phyloP scores from a whole-genome alignment of 1,140 invertebrate genomes.

The Batillaria attramentaria region DNA sequence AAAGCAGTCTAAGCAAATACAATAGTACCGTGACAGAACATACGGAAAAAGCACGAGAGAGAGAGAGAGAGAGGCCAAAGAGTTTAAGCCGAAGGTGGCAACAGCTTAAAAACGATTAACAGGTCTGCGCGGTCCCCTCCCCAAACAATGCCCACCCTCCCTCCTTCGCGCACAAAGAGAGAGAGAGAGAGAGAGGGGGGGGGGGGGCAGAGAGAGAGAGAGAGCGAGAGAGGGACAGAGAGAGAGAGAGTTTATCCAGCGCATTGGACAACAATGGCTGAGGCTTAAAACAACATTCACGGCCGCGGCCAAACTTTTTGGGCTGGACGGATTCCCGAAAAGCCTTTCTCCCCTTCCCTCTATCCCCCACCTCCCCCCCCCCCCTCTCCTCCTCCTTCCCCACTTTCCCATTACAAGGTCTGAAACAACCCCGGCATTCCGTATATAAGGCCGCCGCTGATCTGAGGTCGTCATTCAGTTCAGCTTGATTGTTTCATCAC shows the following conservation, averaged over 20 bases:
- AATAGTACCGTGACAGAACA: background rate
- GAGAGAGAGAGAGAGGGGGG: background rate
- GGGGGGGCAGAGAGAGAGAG: background rate
- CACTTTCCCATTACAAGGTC: background rate
- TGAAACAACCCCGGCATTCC: no score
- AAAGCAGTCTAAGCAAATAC: no score
- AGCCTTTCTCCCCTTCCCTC: background rate
- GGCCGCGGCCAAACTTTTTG: background rate
- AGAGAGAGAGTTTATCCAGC: background rate
- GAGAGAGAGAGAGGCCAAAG: slow-evolving; percentile 4
- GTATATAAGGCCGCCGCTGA: no score
- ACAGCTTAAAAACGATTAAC: no score
- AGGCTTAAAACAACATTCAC: background rate
- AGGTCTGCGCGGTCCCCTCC: background rate
- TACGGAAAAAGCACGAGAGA: background rate
- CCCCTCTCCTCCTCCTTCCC: background rate
- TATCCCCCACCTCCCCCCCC: background rate
- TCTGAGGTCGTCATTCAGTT: background rate
- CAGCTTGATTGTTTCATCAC: no score
- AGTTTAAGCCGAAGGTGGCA: no score
- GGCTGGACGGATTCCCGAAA: background rate
- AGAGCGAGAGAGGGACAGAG: background rate
- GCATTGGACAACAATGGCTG: background rate
- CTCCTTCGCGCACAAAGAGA: background rate
- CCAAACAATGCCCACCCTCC: background rate